Percentiles rank a stretch among this genome's conserved stretches.
Evolutionary conservation across 2,113 vertebrate genomes (phyloP).

Genomic region (Acrocephalus kingi): DNA sequence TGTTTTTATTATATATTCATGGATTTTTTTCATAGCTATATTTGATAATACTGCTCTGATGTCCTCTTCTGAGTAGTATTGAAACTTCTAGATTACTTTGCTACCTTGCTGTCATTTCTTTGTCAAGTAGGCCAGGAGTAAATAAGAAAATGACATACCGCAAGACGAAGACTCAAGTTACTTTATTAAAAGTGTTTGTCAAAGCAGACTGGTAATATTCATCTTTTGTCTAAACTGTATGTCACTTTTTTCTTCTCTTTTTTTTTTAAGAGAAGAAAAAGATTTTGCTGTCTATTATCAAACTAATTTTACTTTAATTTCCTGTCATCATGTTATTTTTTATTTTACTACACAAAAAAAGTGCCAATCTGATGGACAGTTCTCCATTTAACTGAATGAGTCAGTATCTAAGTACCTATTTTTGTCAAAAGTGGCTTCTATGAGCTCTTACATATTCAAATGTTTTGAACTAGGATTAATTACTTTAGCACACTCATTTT

Average conservation of each 20-base stretch:
- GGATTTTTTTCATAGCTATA: neutral
- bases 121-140: neutral
- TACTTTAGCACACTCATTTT: neutral
- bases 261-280: neutral
- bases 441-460: neutral
- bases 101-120: neutral
- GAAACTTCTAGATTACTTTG: neutral
- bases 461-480: neutral
- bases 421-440: neutral
- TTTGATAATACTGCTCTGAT: neutral
- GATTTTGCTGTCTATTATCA: neutral
- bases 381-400: neutral
- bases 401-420: neutral
- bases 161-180: neutral
- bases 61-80: neutral
- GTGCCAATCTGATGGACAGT: neutral
- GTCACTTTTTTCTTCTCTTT: neutral
- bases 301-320: conserved; percentile 14
- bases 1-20: neutral
- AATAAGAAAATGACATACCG: neutral
- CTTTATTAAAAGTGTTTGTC: neutral
- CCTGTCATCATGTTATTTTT: neutral
- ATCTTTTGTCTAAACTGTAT: neutral
- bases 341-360: neutral
- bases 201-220: neutral